Conservation (phyloP, 2,797 vertebrate species). For the Girardinus metallicus region DNA sequence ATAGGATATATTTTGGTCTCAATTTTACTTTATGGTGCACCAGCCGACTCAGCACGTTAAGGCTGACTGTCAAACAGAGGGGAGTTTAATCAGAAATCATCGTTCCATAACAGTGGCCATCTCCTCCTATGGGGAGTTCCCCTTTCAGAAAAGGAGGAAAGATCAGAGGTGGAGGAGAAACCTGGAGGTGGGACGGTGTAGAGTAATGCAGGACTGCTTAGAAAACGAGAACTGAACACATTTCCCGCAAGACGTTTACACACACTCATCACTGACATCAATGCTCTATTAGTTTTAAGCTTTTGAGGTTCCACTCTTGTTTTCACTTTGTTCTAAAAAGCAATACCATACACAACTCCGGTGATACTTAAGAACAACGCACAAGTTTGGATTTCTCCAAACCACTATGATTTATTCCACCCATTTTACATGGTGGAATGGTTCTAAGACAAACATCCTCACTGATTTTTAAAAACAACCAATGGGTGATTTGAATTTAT, state of each 20-base stretch:
- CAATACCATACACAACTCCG: not conserved
- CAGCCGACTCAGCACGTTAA: slow-evolving; percentile 57
- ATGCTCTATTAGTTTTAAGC: not conserved
- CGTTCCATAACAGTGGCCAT: slow-evolving; percentile 61
- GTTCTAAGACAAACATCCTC: not conserved
- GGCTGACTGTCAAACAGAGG: slow-evolving; percentile 48
- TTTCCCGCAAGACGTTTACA: not conserved
- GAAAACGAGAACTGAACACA: not conserved
- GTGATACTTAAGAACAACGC: not conserved
- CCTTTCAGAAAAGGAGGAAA: slow-evolving; percentile 40
- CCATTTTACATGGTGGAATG: not conserved
- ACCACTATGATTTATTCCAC: not conserved
- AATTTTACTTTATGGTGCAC: not conserved
- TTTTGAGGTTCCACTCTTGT: not conserved
- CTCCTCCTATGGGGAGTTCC: slow-evolving; percentile 57
- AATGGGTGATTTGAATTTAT: not conserved
- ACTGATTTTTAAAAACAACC: not conserved
- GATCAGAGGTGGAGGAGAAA: slow-evolving; percentile 48
- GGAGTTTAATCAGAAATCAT: slow-evolving; percentile 69
- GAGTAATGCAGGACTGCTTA: slow-evolving; percentile 11
- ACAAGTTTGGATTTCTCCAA: not conserved
- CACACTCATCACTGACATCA: not conserved
- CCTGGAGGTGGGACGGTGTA: slow-evolving; percentile 2
- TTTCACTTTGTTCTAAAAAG: not conserved
- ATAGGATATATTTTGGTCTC: not conserved